These are phyloP conservation scores for Diarsia rubi DNA, from an alignment of 2,888 invertebrate genomes.

Conservation along the genomic window DNA sequence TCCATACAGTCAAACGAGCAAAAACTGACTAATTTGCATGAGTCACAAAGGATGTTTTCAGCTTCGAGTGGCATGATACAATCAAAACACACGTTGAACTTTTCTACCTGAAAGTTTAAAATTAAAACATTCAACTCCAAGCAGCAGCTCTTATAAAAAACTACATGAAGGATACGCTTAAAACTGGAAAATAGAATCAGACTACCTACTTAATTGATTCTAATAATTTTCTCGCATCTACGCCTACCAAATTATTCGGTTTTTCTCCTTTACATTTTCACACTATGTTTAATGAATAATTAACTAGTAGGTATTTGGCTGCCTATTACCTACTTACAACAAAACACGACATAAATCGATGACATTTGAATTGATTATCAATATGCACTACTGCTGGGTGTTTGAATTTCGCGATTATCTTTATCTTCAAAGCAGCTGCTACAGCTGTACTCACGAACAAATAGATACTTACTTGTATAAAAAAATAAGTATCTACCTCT, in stretches of 20 bases:
- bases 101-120: slow-evolving; percentile 72
- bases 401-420: slow-evolving; percentile 1
- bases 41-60: slow-evolving; percentile 73
- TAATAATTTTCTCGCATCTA: neutral
- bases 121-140: neutral
- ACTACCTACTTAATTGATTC: neutral
- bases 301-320: too few relatives aligned
- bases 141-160: neutral
- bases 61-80: slow-evolving; percentile 78
- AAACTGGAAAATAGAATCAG: neutral
- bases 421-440: neutral
- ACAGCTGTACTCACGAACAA: slow-evolving; percentile 6
- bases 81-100: slow-evolving; percentile 85
- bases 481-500: slow-evolving; percentile 53
- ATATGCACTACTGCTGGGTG: neutral
- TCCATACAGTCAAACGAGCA: slow-evolving; percentile 80
- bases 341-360: neutral
- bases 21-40: slow-evolving; percentile 80
- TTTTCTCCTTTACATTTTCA: neutral
- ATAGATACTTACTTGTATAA: neutral
- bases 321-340: neutral
- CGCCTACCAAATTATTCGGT: neutral
- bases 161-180: neutral
- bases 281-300: neutral
- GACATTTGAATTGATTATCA: too few relatives aligned